These are phyloP conservation scores for Martes flavigula DNA, from an alignment of 2,797 vertebrate species.

Conservation along the genomic window DNA sequence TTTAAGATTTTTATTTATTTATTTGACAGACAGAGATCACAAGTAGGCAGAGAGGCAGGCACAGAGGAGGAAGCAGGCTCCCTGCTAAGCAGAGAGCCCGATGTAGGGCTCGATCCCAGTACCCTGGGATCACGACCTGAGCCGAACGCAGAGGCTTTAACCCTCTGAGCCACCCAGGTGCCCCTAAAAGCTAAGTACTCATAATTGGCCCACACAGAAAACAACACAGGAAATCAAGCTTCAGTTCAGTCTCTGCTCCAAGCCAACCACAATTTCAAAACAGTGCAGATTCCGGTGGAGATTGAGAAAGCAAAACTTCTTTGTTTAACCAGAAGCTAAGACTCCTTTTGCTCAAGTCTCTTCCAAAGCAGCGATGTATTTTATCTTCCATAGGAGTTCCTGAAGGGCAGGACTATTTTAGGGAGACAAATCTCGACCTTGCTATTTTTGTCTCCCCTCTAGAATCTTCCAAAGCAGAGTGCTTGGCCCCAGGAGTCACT, in stretches of 20 bases:
- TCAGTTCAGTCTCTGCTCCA: conserved; percentile 34
- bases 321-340: background rate
- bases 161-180: background rate
- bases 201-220: conserved; percentile 56
- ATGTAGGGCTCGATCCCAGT: no score
- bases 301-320: conserved; percentile 64
- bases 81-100: no score
- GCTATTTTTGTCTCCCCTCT: fast-evolving
- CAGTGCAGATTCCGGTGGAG: conserved; percentile 23
- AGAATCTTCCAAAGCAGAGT: background rate
- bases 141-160: no score
- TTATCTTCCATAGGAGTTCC: background rate
- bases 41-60: no score
- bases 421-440: background rate
- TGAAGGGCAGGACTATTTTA: background rate
- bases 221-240: conserved; percentile 63
- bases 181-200: background rate
- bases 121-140: no score
- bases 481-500: background rate
- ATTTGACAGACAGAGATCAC: no score
- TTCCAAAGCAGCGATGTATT: background rate
- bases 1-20: no score
- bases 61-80: no score
- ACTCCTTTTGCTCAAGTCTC: background rate
- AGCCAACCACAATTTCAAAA: conserved; percentile 66